Conservation (phyloP, 2,888 invertebrate species). For the Agrochola litura region DNA sequence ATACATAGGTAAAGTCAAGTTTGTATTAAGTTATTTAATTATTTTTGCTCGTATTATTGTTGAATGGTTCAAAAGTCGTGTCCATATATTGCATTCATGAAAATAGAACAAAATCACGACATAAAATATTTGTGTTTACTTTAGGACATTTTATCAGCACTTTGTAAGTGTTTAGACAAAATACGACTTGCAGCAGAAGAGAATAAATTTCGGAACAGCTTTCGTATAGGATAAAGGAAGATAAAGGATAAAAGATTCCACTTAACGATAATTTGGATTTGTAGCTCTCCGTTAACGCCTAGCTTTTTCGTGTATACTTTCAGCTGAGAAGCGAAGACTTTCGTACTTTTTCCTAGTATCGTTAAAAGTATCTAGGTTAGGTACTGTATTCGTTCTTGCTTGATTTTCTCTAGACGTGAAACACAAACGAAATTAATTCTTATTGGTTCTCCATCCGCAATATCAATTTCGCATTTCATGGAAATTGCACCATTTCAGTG, state of each 20-base stretch:
- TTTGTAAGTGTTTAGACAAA: constrained; percentile 37
- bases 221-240: constrained; percentile 41
- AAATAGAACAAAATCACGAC: not conserved
- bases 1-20: too few relatives aligned
- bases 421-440: constrained; percentile 24
- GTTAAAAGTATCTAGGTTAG: not conserved
- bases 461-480: constrained; percentile 69
- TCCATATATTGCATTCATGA: not conserved
- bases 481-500: constrained; percentile 61
- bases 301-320: constrained; percentile 7
- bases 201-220: constrained; percentile 42
- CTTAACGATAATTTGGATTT: constrained; percentile 61
- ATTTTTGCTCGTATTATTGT: not conserved
- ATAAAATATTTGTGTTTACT: constrained; percentile 15
- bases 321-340: constrained; percentile 12
- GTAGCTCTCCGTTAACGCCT: constrained; percentile 52
- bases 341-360: not conserved
- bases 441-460: constrained; percentile 25
- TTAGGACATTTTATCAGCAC: not conserved
- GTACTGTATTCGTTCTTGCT: not conserved
- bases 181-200: constrained; percentile 36
- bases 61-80: not conserved
- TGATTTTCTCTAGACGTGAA: not conserved
- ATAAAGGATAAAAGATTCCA: constrained; percentile 55
- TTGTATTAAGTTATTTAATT: too few relatives aligned